phyloP scores from a whole-genome alignment of 2,797 vertebrate genomes.

The Lophotriccus pileatus region DNA sequence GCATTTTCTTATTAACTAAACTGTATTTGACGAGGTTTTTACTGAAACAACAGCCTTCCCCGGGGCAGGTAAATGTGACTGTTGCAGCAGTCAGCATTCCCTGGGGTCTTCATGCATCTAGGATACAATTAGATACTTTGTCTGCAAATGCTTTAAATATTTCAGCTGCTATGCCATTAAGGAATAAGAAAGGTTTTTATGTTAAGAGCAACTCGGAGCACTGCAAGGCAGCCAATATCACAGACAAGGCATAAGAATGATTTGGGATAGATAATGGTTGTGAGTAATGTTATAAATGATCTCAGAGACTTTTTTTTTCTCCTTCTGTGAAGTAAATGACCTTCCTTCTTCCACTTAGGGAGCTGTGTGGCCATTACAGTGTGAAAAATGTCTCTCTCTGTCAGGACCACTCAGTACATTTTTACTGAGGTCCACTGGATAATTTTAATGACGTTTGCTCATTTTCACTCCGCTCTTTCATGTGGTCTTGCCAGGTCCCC shows the following conservation, averaged over 20 bases:
- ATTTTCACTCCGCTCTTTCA: constrained; percentile 20
- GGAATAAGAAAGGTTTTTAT: constrained; percentile 53
- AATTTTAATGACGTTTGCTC: constrained; percentile 22
- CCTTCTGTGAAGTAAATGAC: constrained; percentile 55
- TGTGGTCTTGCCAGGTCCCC: not conserved
- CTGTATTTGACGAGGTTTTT: constrained; percentile 19
- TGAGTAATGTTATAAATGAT: constrained; percentile 70
- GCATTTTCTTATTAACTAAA: constrained; percentile 38
- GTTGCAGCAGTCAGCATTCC: constrained; percentile 18
- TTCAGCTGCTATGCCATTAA: constrained; percentile 64
- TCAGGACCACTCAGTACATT: constrained; percentile 22
- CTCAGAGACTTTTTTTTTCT: constrained; percentile 46
- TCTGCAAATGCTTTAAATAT: constrained; percentile 67
- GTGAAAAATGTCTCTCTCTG: constrained; percentile 52
- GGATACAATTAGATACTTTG: constrained; percentile 57
- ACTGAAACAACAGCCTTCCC: constrained; percentile 26
- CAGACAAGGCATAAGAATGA: constrained; percentile 59
- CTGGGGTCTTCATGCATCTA: not conserved
- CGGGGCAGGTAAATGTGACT: constrained; percentile 52
- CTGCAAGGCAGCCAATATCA: constrained; percentile 55
- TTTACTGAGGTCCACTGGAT: constrained; percentile 22
- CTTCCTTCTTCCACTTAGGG: constrained; percentile 45
- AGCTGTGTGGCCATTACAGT: constrained; percentile 31
- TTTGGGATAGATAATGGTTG: constrained; percentile 63
- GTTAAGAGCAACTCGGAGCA: constrained; percentile 38